Conservation (phyloP, 2,797 vertebrate species). For the Heteromormyrus szaboi region DNA sequence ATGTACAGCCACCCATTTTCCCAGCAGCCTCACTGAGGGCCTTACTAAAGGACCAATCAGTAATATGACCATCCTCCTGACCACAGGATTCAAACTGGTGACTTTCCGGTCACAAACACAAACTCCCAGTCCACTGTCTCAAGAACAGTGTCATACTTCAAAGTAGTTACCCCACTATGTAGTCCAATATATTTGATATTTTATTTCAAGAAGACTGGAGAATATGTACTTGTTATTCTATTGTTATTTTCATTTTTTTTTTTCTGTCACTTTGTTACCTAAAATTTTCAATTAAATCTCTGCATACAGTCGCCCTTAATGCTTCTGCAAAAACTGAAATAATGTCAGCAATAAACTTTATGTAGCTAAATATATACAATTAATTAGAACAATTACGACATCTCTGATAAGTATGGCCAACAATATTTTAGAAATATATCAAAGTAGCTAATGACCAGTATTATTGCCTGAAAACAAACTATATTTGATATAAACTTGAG, state of each 20-base stretch:
- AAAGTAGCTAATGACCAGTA: background rate
- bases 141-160: background rate
- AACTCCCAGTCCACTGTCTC: background rate
- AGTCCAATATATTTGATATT: background rate
- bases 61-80: background rate
- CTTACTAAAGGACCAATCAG: background rate
- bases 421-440: background rate
- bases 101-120: background rate
- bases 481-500: background rate
- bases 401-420: background rate
- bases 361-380: background rate
- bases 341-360: background rate
- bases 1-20: background rate
- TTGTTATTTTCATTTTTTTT: background rate
- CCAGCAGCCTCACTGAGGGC: background rate
- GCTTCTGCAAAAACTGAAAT: background rate
- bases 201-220: background rate
- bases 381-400: background rate
- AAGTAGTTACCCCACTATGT: background rate
- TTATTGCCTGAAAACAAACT: background rate
- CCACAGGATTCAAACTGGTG: background rate
- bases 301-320: background rate
- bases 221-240: background rate
- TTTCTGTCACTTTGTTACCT: background rate
- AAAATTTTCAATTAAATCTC: background rate